phyloP scores from a whole-genome alignment of 2,888 invertebrate species.

The Campoletis raptor region DNA sequence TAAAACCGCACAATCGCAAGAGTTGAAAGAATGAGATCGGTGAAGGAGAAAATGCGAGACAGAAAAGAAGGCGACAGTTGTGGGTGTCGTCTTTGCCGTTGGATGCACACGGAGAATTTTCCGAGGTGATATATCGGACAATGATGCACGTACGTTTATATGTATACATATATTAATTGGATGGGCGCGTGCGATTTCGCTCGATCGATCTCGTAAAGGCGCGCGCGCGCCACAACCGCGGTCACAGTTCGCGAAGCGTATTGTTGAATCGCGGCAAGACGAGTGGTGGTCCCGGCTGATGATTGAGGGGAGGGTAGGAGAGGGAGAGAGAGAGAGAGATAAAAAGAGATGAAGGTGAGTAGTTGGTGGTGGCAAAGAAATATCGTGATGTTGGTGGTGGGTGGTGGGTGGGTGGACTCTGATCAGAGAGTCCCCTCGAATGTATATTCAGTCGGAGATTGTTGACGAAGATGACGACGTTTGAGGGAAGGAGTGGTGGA shows the following conservation, averaged over 20 bases:
- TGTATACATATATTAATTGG: conserved; percentile 30
- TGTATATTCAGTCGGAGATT: conserved; percentile 33
- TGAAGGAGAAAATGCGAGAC: background rate
- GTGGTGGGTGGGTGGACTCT: conserved; percentile 58
- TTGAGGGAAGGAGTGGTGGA: conserved; percentile 22
- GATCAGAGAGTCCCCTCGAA: background rate
- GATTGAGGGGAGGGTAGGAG: conserved; percentile 45
- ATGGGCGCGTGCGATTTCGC: conserved; percentile 70
- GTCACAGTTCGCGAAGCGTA: conserved; percentile 75
- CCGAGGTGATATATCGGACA: conserved; percentile 56
- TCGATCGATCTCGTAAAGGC: conserved; percentile 70
- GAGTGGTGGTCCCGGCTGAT: conserved; percentile 59
- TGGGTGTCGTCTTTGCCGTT: conserved; percentile 62
- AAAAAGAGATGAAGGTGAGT: background rate
- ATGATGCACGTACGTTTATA: background rate
- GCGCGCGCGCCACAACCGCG: conserved; percentile 58
- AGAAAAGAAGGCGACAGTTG: conserved; percentile 43
- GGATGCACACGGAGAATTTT: conserved; percentile 58
- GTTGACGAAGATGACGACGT: conserved; percentile 22
- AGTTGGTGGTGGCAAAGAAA: conserved; percentile 32
- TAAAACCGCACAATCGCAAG: background rate
- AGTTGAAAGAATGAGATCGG: background rate
- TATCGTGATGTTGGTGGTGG: conserved; percentile 37
- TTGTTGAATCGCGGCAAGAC: conserved; percentile 60
- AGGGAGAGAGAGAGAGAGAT: conserved; percentile 15